Conservation (phyloP, 1,140 invertebrate genomes). For the Neuroterus valhalla region DNA sequence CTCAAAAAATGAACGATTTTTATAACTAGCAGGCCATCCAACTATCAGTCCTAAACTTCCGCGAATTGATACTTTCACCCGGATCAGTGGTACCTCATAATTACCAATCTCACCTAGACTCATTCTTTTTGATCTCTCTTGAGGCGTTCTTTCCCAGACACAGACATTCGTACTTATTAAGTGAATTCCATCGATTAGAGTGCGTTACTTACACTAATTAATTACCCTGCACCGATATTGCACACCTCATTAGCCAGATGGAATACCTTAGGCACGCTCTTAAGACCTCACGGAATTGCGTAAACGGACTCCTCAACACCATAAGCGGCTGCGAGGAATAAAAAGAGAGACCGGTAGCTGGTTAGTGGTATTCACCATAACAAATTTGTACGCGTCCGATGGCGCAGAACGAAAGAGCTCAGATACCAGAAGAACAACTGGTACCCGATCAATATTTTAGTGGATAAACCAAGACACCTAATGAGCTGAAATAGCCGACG, state of each 20-base stretch:
- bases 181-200: slow-evolving; percentile 22
- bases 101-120: slow-evolving; percentile 23
- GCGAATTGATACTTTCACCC: background rate
- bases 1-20: no score
- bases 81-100: background rate
- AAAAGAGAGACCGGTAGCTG: slow-evolving; percentile 32
- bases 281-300: slow-evolving; percentile 27
- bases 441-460: slow-evolving; percentile 55
- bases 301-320: slow-evolving; percentile 35
- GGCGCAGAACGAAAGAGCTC: background rate
- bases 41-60: no score
- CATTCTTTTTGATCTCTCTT: slow-evolving; percentile 31
- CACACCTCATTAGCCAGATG: slow-evolving; percentile 50
- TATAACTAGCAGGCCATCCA: no score
- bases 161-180: slow-evolving; percentile 28
- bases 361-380: slow-evolving; percentile 38
- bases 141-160: slow-evolving; percentile 2
- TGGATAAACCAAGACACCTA: slow-evolving; percentile 41
- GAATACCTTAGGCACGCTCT: slow-evolving; percentile 42
- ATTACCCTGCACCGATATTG: slow-evolving; percentile 46
- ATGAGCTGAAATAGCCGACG: slow-evolving; percentile 49
- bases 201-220: slow-evolving; percentile 43
- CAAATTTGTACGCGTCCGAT: slow-evolving; percentile 45
- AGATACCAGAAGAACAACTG: slow-evolving; percentile 21
- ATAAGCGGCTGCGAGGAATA: slow-evolving; percentile 40